Evolutionary conservation across 2,888 invertebrate genomes (phyloP), one percentile per base, ranked within the genome.

Genomic region (Scaptomyza cyrtandrae): DNA sequence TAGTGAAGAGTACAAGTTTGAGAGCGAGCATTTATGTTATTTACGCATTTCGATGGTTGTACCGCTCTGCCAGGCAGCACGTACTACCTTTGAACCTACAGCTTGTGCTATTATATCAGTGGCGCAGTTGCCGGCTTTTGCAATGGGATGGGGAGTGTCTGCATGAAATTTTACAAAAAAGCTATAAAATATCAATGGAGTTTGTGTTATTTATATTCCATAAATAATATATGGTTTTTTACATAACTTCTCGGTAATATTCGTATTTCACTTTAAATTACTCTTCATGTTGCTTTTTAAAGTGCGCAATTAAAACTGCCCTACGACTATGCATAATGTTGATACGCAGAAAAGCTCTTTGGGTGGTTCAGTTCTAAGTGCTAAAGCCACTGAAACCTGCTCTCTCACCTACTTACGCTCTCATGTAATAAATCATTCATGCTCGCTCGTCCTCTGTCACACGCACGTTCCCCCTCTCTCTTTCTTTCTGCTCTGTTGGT

Each of bases 41-140:
- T 79, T 88, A 88, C 84, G 83, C 83, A 83, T 75, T 75, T 71
- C 68, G 71, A 71, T 87, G 60, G 59, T 69, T 80, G 78, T 80
- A 43, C 43, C 57, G 57, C 55, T 49, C 52, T 33, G 59, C 53
- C 63, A 39, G 69, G 56, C 63, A 39, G 71, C 78, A 70, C 72
- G 59, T 75, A 71, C 70, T 69, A 67, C 65, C 72, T 77, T 83
- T 71, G 55, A 66, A 70, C 67, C 43, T 58, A 49, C 56, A 49
- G 63, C 49, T 57, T 59, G 49, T 78, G 70, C 67, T 80, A 63
- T 86, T 62, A 53, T 44, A 33, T n/a, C 88, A 82, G 74, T 43
- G 88, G 77, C 74, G 82, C 35, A 57, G 69, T 53, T 52, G 48
- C 61, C 62, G 48, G 35, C 53, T 67, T 69, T 57, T 65, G 6